phyloP scores from a whole-genome alignment of 2,888 invertebrate species.

The Iphiclides podalirius region DNA sequence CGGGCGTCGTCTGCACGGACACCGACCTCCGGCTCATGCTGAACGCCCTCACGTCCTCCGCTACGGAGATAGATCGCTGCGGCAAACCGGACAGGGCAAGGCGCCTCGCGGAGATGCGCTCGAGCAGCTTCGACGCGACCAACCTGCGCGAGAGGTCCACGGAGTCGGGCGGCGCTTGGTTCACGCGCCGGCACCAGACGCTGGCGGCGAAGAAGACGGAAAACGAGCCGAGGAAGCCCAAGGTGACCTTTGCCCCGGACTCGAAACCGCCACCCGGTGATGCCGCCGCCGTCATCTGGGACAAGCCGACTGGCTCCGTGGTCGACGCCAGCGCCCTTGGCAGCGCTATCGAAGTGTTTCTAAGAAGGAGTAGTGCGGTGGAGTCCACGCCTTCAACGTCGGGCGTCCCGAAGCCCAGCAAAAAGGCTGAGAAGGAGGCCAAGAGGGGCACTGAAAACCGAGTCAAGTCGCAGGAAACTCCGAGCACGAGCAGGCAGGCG shows the following conservation, averaged over 20 bases:
- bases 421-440: constrained; percentile 40
- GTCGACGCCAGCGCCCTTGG: constrained; percentile 90
- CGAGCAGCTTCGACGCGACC: constrained; percentile 92
- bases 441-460: constrained; percentile 31
- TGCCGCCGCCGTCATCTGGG: constrained; percentile 85
- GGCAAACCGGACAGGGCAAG: constrained; percentile 81
- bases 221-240: constrained; percentile 67
- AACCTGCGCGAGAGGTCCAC: constrained; percentile 78
- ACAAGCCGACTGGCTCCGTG: constrained; percentile 87
- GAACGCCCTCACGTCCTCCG: constrained; percentile 88
- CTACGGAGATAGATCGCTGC: constrained; percentile 88
- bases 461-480: constrained; percentile 57
- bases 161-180: constrained; percentile 85
- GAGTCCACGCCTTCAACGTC: constrained; percentile 63
- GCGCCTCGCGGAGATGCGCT: constrained; percentile 85
- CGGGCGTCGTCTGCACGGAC: constrained; percentile 89
- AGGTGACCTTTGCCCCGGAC: constrained; percentile 82
- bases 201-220: constrained; percentile 83
- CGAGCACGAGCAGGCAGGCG: constrained; percentile 46
- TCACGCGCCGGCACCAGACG: constrained; percentile 88
- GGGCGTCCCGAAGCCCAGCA: constrained; percentile 31
- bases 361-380: constrained; percentile 80
- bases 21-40: constrained; percentile 90
- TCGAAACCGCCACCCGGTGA: constrained; percentile 79
- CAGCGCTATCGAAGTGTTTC: constrained; percentile 91